These are phyloP conservation scores for Morbakka virulenta DNA, from an alignment of 30 jellyfish, hydroid and myxozoan genomes.

Conservation along the genomic window DNA sequence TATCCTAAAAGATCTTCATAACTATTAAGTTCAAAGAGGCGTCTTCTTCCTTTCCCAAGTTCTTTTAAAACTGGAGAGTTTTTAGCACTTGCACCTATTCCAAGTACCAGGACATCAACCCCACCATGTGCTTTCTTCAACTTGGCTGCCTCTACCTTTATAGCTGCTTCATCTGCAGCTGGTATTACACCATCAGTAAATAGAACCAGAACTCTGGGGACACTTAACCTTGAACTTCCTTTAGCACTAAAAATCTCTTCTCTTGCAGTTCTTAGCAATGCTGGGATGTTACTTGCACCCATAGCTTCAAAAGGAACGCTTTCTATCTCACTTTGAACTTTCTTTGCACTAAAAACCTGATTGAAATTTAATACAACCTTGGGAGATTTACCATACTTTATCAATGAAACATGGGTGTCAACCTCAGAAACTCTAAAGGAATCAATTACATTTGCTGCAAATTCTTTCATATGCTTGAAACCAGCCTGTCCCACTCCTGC, in stretches of 20 bases:
- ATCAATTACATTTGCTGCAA: conserved; percentile 58
- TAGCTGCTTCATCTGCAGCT: conserved; percentile 9
- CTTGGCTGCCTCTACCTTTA: conserved; percentile 58
- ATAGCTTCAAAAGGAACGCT: conserved; percentile 53
- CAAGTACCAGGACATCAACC: conserved; percentile 63
- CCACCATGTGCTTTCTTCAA: conserved; percentile 61
- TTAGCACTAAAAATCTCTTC: conserved; percentile 68
- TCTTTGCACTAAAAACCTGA: conserved; percentile 40
- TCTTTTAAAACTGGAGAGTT: conserved; percentile 1
- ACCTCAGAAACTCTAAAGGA: conserved; percentile 69
- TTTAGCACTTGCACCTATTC: conserved; percentile 59
- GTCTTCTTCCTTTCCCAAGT: conserved; percentile 2
- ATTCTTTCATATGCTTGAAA: conserved; percentile 58
- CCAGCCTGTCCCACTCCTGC: conserved; percentile 17
- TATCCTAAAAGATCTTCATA: conserved; percentile 34
- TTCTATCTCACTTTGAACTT: conserved; percentile 52
- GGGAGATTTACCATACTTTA: conserved; percentile 60
- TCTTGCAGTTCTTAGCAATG: conserved; percentile 39
- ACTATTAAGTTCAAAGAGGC: conserved; percentile 37
- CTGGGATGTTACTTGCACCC: conserved; percentile 38
- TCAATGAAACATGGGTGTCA: conserved; percentile 70
- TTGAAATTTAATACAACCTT: conserved; percentile 51
- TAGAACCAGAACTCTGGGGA: conserved; percentile 68
- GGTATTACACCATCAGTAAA: conserved; percentile 66
- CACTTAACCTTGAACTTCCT: conserved; percentile 76